Base-by-base conservation (phyloP, 2,888 invertebrate genomes). In the Tribolium freemani region DNA sequence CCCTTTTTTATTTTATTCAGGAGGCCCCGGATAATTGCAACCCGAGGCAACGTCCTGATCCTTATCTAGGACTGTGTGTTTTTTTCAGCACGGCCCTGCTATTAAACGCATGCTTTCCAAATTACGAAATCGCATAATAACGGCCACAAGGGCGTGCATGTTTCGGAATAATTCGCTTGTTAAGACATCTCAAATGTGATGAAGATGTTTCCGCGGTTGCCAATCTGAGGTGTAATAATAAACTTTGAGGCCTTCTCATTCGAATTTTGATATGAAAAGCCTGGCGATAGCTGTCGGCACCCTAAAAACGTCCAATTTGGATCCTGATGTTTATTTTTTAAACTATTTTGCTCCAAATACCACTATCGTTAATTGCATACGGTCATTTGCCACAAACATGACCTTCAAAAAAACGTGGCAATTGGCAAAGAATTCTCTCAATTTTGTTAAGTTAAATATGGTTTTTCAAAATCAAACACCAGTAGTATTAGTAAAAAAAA, bases 1-100 rank as follows among this genome's bases (percentile, higher is more conserved):
- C 58, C 48, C 48, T 20, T 58, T 53, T 53, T 44, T 26, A 38
- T 21, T 58, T 57, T 31, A 44, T 57, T 44, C 53, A 21, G 21
- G 53, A 53, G 21, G 20, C 53, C 21, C 8, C 9, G 53, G 6
- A 31, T 57, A 31, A 16, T 57, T 38, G 3, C 13, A 8, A 31
- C 56, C 38, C n/a, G 10, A 26, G 26, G 53, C 53, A 6, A n/a
- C 16, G 26, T 10, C 10, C 8, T 38, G 38, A 38, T 38, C 21
- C 10, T 53, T 56, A 56, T 56, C 56, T 56, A 56, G 26, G 31
- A 56, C 31, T 30, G 6, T 56, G 31, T 5, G 31, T 5, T 11
- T 13, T 31, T 56, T 56, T 56, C 38, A 5, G 8, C n/a, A 6
- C 38, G 8, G 38, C 38, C 38, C 38, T 38, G 38, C 8, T 38